phyloP scores from a whole-genome alignment of 2,113 vertebrate species.

The Phoenicopterus ruber region DNA sequence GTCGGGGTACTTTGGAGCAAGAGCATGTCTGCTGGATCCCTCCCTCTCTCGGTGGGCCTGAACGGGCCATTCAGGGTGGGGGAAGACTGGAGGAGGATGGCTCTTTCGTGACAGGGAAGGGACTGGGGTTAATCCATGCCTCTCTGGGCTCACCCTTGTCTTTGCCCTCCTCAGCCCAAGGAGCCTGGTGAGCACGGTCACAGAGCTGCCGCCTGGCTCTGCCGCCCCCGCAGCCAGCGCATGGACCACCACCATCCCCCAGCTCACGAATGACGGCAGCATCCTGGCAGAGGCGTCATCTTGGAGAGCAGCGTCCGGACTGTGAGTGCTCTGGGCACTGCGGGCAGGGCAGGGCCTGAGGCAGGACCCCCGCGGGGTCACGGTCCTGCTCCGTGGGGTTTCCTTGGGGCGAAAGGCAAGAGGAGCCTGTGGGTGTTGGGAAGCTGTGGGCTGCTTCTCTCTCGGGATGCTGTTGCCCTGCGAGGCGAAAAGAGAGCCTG shows the following conservation, averaged over 20 bases:
- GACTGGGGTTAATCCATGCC: not conserved
- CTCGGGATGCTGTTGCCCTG: not conserved
- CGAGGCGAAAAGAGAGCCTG: not conserved
- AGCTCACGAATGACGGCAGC: not conserved
- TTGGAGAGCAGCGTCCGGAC: not conserved
- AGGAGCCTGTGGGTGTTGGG: not conserved
- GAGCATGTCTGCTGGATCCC: not conserved
- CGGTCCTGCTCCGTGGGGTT: rapidly evolving
- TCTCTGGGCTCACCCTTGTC: not conserved
- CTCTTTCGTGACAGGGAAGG: not conserved
- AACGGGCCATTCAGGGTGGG: not conserved
- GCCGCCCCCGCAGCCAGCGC: not conserved
- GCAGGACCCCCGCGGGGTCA: rapidly evolving
- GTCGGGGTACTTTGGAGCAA: not conserved
- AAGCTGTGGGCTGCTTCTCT: not conserved
- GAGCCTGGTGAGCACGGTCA: not conserved
- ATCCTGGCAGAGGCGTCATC: not conserved
- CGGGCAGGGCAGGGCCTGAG: not conserved
- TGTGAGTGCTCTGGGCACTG: not conserved
- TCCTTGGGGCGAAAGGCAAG: not conserved
- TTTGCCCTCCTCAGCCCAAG: slow-evolving; percentile 15
- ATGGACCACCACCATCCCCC: not conserved
- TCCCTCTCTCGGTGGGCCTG: not conserved
- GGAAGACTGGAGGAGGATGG: not conserved
- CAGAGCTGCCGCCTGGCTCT: not conserved